Base-by-base conservation (phyloP, 2,888 invertebrate genomes). In the Andricus quercusramuli region DNA sequence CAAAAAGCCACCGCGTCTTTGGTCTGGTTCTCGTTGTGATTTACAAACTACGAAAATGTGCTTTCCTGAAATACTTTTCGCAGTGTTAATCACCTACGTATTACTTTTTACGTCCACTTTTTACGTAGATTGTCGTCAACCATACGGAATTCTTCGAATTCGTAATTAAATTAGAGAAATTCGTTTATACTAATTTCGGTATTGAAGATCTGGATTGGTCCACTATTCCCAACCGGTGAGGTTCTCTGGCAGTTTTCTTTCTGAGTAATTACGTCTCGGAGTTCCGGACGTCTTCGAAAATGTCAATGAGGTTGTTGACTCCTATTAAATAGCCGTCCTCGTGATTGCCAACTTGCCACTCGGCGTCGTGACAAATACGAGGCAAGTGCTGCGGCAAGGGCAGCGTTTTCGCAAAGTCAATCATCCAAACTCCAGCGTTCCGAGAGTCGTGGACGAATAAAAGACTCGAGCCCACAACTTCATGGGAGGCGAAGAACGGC, bases 341-440 rank as follows among this genome's bases (percentile, higher is more conserved):
- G 91, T 98, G 98, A 93, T 98, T 99, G 65, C 98, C 98, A 82
- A 98, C 98, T 90, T 96, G 96, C 99, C 99, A 99, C 78, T 96
- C 95, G 32, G 96, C 95, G 83, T 95, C 95, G 93, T 99, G 99
- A 89, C 96, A 95, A 81, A 98, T 97, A 62, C 92, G 94, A 4
- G 86, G 82, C 82, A 96, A 93, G 83, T 96, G 95, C 1, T 95
- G 94, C 0, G 98, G 97, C 59, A 99, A 94, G 20, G 96, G 95
- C 68, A 98, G 95, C 0, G 98, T 98, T 93, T 99, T 99, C 74
- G 99, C 99, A 91, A 99, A 99, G 93, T 99, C 99, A 86, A 99
- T 99, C 94, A 99, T 95, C 99, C 99, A 99, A 20, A 98, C 96
- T 83, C 97, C 97, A 44, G 98, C 97, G 91, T 96, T 96, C 85